Conservation (phyloP, 1,140 invertebrate genomes). For the Drosophila parabipectinata region DNA sequence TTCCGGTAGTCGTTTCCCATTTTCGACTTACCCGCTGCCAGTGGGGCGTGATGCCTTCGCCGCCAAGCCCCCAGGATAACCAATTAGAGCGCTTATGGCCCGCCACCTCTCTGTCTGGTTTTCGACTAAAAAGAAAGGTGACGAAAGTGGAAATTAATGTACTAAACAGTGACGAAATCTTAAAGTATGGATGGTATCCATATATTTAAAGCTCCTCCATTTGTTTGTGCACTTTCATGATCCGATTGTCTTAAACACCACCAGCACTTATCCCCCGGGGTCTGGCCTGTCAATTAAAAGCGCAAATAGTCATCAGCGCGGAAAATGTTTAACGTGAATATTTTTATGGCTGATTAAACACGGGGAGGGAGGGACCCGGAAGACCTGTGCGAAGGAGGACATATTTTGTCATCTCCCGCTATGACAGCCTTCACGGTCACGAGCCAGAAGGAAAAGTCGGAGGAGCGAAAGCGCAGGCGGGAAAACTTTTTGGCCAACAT, state of each 20-base stretch:
- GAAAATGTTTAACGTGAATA: conserved; percentile 48
- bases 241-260: background rate
- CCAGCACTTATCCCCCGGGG: background rate
- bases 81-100: conserved; percentile 42
- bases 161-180: background rate
- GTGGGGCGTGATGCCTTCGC: conserved; percentile 23
- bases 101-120: conserved; percentile 25
- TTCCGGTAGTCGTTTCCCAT: conserved; percentile 71
- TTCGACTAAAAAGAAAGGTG: conserved; percentile 15
- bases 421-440: conserved; percentile 37
- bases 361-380: background rate
- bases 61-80: conserved; percentile 29
- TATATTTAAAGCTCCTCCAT: too few species aligned
- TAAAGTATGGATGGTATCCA: too few species aligned
- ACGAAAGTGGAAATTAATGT: background rate
- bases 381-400: background rate
- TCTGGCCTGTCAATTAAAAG: conserved; percentile 47
- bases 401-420: conserved; percentile 49
- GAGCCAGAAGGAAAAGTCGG: background rate
- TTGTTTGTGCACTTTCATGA: too few species aligned
- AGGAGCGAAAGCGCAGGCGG: conserved; percentile 9
- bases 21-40: conserved; percentile 20
- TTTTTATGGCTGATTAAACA: conserved; percentile 68
- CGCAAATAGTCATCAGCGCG: conserved; percentile 49
- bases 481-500: conserved; percentile 55